These are phyloP conservation scores for Trichoplusia ni DNA, from an alignment of 1,140 invertebrate genomes.

Conservation along the genomic window DNA sequence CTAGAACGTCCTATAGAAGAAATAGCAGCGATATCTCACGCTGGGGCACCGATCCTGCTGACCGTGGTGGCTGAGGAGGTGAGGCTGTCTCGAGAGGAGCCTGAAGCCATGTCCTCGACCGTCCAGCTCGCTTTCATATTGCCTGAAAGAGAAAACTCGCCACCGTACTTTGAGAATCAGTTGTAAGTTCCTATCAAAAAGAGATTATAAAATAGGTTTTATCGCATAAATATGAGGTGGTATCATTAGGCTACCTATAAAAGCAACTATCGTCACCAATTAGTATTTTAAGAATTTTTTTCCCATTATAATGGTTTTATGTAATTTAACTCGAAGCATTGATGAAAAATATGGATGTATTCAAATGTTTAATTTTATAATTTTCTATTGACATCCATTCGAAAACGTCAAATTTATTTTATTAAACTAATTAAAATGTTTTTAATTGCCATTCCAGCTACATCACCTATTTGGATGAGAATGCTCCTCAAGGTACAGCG, in stretches of 20 bases:
- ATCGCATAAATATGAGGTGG: no score
- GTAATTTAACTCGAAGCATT: no score
- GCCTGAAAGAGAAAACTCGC: constrained; percentile 87
- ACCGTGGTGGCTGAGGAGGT: constrained; percentile 93
- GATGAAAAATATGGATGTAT: no score
- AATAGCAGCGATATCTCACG: constrained; percentile 88
- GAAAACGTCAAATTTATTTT: neutral
- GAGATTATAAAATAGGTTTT: no score
- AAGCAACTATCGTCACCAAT: no score
- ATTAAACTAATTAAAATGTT: neutral
- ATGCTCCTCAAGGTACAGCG: constrained; percentile 89
- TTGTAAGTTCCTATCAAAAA: constrained; percentile 81
- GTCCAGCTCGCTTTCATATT: constrained; percentile 90
- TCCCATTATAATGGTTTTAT: no score
- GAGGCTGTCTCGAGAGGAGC: constrained; percentile 85
- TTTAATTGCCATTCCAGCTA: constrained; percentile 81
- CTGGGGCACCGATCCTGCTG: constrained; percentile 89
- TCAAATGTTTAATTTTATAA: no score
- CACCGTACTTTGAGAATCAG: constrained; percentile 90
- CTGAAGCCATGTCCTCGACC: constrained; percentile 88
- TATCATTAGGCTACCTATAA: no score
- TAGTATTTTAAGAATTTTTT: no score
- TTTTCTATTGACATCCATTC: neutral
- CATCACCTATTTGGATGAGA: constrained; percentile 89
- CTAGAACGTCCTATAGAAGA: constrained; percentile 88